A percentile compares a stretch with the other conserved stretches of the same genome.
Evolutionary conservation across 2,797 vertebrate genomes (phyloP).

Genomic region (Takifugu rubripes): DNA sequence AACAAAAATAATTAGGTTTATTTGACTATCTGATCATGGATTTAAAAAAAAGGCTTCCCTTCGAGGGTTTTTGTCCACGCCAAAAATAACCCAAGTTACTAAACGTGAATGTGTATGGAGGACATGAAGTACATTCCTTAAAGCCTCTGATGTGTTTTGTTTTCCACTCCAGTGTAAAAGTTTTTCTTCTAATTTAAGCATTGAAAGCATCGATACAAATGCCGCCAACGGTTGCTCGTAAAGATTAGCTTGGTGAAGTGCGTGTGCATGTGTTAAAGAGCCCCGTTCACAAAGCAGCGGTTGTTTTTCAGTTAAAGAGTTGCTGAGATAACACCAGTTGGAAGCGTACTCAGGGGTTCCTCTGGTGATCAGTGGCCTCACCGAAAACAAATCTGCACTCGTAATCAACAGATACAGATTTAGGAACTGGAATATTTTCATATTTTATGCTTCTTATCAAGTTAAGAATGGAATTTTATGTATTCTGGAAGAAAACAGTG

Average conservation of each 20-base stretch:
- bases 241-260: not conserved
- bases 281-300: too few relatives aligned
- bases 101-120: constrained; percentile 9
- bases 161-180: not conserved
- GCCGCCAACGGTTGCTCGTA: constrained; percentile 1
- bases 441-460: too few relatives aligned
- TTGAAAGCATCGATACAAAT: constrained; percentile 3
- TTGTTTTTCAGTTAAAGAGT: not conserved
- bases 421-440: too few relatives aligned
- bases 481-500: too few relatives aligned
- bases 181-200: not conserved
- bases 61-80: constrained; percentile 1
- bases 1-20: constrained; percentile 2
- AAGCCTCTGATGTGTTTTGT: not conserved
- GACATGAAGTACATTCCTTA: constrained; percentile 5
- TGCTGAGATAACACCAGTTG: not conserved
- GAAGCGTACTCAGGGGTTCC: too few relatives aligned
- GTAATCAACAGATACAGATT: too few relatives aligned
- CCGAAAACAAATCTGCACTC: too few relatives aligned
- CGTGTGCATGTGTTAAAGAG: not conserved
- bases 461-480: too few relatives aligned
- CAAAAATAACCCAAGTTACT: constrained; percentile 1
- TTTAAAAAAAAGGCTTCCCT: not conserved
- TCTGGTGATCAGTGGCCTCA: too few relatives aligned
- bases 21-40: not conserved